Evolutionary conservation across 2,113 vertebrate species (phyloP).

Genomic region (Vanacampus margaritifer): DNA sequence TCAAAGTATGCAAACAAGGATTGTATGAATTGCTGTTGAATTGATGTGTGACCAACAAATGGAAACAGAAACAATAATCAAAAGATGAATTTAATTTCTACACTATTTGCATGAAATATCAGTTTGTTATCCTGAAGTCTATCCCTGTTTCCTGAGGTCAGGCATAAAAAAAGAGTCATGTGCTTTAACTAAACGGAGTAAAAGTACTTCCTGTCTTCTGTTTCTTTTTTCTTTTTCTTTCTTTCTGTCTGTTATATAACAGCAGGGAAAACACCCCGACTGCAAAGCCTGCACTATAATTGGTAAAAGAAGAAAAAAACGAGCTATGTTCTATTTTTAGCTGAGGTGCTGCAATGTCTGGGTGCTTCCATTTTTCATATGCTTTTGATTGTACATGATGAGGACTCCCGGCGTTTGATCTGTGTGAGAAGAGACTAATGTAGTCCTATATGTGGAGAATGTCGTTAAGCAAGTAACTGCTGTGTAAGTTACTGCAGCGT

Average conservation of each 20-base stretch:
- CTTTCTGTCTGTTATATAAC: slow-evolving; percentile 20
- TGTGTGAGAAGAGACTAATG: slow-evolving; percentile 24
- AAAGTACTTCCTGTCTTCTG: not conserved
- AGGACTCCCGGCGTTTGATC: slow-evolving; percentile 27
- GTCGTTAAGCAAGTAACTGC: slow-evolving; percentile 19
- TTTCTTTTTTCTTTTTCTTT: not conserved
- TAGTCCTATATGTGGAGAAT: slow-evolving; percentile 24
- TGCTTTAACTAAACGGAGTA: too few species aligned
- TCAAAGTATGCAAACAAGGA: slow-evolving; percentile 35
- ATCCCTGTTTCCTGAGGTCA: slow-evolving; percentile 33
- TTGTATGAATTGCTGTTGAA: slow-evolving; percentile 7
- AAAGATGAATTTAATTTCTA: not conserved
- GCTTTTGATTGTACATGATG: slow-evolving; percentile 19
- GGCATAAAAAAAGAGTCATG: slow-evolving; percentile 16
- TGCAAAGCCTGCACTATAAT: slow-evolving; percentile 58
- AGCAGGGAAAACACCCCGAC: slow-evolving; percentile 56
- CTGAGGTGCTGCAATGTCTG: slow-evolving; percentile 61
- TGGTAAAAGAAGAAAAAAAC: slow-evolving; percentile 35
- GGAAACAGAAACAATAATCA: not conserved
- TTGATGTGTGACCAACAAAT: not conserved
- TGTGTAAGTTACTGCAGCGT: slow-evolving; percentile 20
- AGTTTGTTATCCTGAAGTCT: not conserved
- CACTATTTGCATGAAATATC: not conserved
- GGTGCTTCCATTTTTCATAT: slow-evolving; percentile 51
- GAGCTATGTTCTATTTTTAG: slow-evolving; percentile 66